Conservation (phyloP, 1,140 invertebrate species). For the Sinella curviseta region DNA sequence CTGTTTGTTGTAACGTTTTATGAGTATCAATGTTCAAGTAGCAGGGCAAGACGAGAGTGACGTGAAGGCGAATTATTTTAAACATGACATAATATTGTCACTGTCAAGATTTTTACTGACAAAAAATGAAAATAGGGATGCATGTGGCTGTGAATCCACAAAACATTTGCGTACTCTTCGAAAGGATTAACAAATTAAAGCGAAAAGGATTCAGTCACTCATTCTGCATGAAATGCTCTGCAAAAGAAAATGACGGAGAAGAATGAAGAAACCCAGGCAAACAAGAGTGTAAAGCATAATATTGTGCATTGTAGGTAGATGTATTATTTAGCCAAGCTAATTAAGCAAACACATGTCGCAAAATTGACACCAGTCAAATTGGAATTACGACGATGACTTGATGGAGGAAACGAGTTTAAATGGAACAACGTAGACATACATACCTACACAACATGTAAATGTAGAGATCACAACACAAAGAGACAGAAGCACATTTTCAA, state of each 20-base stretch:
- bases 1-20: no score
- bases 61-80: not conserved
- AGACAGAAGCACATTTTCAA: not conserved
- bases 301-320: no score
- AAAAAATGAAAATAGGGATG: no score
- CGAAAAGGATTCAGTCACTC: not conserved
- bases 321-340: not conserved
- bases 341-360: constrained; percentile 19
- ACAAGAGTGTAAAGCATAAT: no score
- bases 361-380: constrained; percentile 19
- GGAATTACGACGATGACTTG: constrained; percentile 5
- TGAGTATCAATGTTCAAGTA: no score
- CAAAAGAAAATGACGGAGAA: no score
- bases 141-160: not conserved
- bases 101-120: not conserved
- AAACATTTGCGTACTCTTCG: not conserved
- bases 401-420: not conserved
- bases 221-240: no score
- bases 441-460: no score
- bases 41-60: no score
- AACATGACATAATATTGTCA: not conserved
- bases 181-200: constrained; percentile 13
- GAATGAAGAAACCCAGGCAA: not conserved
- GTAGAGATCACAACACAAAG: no score
- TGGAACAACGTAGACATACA: not conserved